Conservation (phyloP, 2,113 vertebrate species). For the Rutilus rutilus region DNA sequence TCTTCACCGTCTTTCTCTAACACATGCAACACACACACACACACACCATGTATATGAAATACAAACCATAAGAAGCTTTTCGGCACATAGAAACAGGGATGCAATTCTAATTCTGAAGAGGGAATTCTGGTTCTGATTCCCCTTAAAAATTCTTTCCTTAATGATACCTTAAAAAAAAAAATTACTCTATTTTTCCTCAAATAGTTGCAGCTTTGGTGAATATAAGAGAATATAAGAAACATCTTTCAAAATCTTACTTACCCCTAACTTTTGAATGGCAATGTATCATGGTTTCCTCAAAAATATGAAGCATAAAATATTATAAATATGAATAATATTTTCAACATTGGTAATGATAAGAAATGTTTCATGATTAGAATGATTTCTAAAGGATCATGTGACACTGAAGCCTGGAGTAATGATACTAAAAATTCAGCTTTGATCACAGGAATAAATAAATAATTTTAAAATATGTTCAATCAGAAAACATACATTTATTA, state of each 20-base stretch:
- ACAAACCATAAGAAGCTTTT: too few species aligned
- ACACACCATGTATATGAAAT: neutral
- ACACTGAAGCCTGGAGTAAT: neutral
- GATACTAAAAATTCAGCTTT: neutral
- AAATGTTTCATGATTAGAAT: neutral
- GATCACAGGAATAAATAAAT: neutral
- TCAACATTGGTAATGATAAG: neutral
- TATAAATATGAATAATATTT: neutral
- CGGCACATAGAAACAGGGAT: neutral
- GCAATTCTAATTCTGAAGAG: too few species aligned
- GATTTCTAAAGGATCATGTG: neutral
- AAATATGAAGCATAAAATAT: neutral
- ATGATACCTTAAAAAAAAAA: too few species aligned
- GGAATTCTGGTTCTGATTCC: neutral
- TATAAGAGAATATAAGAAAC: too few species aligned
- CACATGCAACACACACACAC: slow-evolving; percentile 2
- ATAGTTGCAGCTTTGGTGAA: too few species aligned
- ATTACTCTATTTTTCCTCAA: too few species aligned
- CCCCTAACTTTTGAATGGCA: too few species aligned
- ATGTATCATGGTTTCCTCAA: too few species aligned
- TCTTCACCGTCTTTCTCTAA: neutral
- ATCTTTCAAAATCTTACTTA: too few species aligned
- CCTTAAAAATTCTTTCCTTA: too few species aligned
- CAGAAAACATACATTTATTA: too few species aligned
- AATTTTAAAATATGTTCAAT: neutral